phyloP scores from a whole-genome alignment of 2,113 vertebrate species.

The Leptosomus discolor region DNA sequence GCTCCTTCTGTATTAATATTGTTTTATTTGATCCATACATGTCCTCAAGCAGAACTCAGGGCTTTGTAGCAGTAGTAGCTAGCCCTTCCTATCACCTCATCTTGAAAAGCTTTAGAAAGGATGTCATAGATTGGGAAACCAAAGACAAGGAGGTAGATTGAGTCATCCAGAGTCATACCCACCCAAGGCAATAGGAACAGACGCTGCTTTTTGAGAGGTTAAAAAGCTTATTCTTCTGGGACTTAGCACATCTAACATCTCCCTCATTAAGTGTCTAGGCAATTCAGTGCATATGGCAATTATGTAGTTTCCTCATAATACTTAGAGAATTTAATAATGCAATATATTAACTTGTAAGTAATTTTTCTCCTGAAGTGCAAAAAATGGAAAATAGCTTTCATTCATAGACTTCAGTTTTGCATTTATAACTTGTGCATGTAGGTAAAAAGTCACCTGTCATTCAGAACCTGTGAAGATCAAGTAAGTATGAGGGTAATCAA shows the following conservation, averaged over 20 bases:
- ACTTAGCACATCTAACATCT: background rate
- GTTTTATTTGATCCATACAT: background rate
- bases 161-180: background rate
- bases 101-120: background rate
- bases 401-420: background rate
- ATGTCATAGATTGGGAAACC: background rate
- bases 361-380: background rate
- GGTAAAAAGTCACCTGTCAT: background rate
- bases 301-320: background rate
- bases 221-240: background rate
- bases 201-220: background rate
- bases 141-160: background rate
- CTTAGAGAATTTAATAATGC: background rate
- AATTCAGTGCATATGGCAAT: background rate
- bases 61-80: background rate
- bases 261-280: background rate
- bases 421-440: background rate
- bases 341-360: background rate
- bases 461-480: background rate
- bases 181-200: background rate
- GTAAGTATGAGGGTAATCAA: background rate
- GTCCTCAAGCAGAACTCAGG: background rate
- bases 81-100: background rate
- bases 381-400: background rate
- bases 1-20: background rate